Conservation (phyloP, 2,888 invertebrate genomes). For the Conomelus anceps region DNA sequence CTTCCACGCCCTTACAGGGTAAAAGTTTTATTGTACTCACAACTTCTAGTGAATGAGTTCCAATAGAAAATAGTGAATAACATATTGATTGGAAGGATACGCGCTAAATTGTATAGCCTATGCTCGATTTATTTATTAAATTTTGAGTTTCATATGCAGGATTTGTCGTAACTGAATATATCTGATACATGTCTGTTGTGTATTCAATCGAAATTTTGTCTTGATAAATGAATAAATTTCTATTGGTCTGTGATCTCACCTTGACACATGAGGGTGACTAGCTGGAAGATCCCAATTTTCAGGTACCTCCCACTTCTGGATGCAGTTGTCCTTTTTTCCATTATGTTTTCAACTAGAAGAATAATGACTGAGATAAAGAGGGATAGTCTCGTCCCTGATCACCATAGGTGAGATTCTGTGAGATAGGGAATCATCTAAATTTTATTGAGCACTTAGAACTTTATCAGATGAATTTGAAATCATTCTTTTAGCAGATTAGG, state of each 20-base stretch:
- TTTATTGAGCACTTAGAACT: background rate
- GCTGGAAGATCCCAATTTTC: conserved; percentile 3
- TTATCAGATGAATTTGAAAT: background rate
- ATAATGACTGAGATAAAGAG: background rate
- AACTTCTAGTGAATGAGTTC: too few relatives aligned
- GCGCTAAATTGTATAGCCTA: too few relatives aligned
- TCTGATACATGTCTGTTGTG: too few relatives aligned
- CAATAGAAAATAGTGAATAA: too few relatives aligned
- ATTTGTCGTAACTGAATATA: too few relatives aligned
- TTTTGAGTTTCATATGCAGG: too few relatives aligned
- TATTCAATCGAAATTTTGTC: too few relatives aligned
- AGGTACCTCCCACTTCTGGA: background rate
- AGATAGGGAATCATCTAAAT: background rate
- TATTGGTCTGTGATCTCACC: background rate
- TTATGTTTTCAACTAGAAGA: background rate
- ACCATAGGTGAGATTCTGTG: background rate
- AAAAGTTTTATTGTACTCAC: too few relatives aligned
- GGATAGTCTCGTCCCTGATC: background rate
- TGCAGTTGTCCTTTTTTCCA: background rate
- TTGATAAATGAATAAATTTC: too few relatives aligned
- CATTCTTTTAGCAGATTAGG: background rate
- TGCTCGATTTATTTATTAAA: too few relatives aligned
- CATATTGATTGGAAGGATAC: too few relatives aligned
- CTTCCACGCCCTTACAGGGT: too few relatives aligned
- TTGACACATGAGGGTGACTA: conserved; percentile 3